These are phyloP conservation scores for Ctenopoma multispine DNA, from an alignment of 2,797 vertebrate species.

Conservation along the genomic window DNA sequence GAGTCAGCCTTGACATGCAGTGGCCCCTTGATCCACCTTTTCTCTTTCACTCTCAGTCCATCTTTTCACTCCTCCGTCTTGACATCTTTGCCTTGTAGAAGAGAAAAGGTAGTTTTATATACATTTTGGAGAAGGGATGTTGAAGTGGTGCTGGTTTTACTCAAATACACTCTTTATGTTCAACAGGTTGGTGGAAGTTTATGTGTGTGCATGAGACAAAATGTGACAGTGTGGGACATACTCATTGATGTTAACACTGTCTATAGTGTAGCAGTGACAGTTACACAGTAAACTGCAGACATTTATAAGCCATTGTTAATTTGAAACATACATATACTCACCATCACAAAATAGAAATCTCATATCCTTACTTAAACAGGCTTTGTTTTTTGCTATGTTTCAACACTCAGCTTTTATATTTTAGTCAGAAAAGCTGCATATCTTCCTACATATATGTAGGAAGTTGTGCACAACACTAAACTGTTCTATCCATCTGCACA, in stretches of 20 bases:
- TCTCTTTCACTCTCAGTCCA: slow-evolving; percentile 40
- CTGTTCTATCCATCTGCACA: slow-evolving; percentile 37
- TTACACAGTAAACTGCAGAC: slow-evolving; percentile 19
- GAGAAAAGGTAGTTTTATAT: slow-evolving; percentile 39
- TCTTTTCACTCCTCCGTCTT: slow-evolving; percentile 36
- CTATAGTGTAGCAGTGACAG: slow-evolving; percentile 28
- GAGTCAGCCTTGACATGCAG: slow-evolving; percentile 72
- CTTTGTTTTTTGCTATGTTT: slow-evolving; percentile 41
- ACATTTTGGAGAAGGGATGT: neutral
- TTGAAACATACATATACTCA: slow-evolving; percentile 19
- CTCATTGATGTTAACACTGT: slow-evolving; percentile 23
- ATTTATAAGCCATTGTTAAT: slow-evolving; percentile 29
- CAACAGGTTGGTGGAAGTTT: slow-evolving; percentile 37
- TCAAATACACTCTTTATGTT: slow-evolving; percentile 16
- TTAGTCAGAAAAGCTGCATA: slow-evolving; percentile 10
- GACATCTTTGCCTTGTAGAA: slow-evolving; percentile 38
- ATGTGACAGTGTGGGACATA: neutral
- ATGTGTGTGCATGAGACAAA: slow-evolving; percentile 14
- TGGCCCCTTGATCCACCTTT: slow-evolving; percentile 49
- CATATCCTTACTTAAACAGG: slow-evolving; percentile 25
- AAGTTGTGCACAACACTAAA: slow-evolving; percentile 14
- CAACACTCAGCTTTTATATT: slow-evolving; percentile 27
- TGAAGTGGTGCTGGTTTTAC: neutral
- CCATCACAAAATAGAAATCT: slow-evolving; percentile 15
- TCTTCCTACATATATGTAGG: slow-evolving; percentile 13